phyloP scores from a whole-genome alignment of 2,797 vertebrate genomes.

The Anniella stebbinsi region DNA sequence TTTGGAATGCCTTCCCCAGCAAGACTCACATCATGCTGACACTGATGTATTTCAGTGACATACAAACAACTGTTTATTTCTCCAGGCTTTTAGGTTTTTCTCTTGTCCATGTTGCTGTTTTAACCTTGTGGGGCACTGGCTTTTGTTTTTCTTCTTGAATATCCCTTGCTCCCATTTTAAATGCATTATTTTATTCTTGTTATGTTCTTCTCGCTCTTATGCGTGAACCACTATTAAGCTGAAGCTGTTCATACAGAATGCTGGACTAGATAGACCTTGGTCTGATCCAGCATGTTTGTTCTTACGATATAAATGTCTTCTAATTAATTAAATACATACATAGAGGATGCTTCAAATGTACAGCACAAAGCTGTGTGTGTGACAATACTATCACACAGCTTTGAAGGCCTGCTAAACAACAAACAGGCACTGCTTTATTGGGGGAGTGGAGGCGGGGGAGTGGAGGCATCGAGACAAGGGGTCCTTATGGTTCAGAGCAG shows the following conservation, averaged over 20 bases:
- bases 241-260: not conserved
- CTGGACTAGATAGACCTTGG: no score
- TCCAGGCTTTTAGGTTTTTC: not conserved
- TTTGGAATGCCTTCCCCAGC: not conserved
- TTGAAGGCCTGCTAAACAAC: not conserved
- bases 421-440: not conserved
- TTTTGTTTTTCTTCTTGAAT: not conserved
- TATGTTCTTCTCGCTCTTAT: not conserved
- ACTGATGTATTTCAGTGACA: conserved; percentile 1
- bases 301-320: not conserved
- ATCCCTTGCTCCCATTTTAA: not conserved
- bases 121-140: not conserved
- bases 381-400: not conserved
- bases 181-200: not conserved
- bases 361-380: not conserved
- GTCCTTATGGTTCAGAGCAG: not conserved
- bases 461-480: conserved; percentile 28
- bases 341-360: no score
- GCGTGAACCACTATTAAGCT: no score
- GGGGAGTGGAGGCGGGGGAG: not conserved
- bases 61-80: not conserved
- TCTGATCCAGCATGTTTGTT: no score
- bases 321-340: not conserved
- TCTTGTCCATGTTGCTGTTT: not conserved
- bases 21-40: not conserved